phyloP scores from a whole-genome alignment of 2,888 invertebrate species.

The Drosophila testacea region DNA sequence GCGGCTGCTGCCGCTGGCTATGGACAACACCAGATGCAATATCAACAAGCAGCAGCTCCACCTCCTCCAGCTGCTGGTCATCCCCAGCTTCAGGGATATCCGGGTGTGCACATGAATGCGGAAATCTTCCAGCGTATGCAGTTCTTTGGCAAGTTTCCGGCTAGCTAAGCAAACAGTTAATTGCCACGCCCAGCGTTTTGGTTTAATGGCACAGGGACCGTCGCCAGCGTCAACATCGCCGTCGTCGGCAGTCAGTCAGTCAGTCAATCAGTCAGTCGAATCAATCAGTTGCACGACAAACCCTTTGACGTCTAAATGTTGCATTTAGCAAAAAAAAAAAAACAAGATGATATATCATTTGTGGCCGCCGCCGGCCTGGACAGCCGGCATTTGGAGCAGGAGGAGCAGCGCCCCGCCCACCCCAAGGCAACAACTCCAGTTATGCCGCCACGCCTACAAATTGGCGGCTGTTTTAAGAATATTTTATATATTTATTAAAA shows the following conservation, averaged over 20 bases:
- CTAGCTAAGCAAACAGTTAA: slow-evolving; percentile 65
- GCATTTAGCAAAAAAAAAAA: slow-evolving; percentile 61
- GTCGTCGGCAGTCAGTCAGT: slow-evolving; percentile 16
- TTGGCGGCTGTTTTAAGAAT: slow-evolving; percentile 43
- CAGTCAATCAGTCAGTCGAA: slow-evolving; percentile 6
- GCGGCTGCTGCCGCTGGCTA: slow-evolving; percentile 57
- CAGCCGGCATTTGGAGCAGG: slow-evolving; percentile 52
- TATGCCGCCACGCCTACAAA: slow-evolving; percentile 24
- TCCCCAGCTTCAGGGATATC: slow-evolving; percentile 71
- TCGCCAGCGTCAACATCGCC: slow-evolving; percentile 14
- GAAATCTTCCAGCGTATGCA: slow-evolving; percentile 86
- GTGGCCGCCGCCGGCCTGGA: slow-evolving; percentile 66
- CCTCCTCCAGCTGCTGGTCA: slow-evolving; percentile 45
- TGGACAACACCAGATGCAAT: slow-evolving; percentile 69
- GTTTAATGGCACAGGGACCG: slow-evolving; percentile 69
- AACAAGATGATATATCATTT: slow-evolving; percentile 6
- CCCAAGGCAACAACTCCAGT: neutral
- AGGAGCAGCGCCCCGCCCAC: slow-evolving; percentile 25
- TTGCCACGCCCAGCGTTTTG: slow-evolving; percentile 75
- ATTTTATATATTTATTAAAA: slow-evolving; percentile 2
- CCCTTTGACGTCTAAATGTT: slow-evolving; percentile 70
- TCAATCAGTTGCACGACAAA: slow-evolving; percentile 24
- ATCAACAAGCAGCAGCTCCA: slow-evolving; percentile 53
- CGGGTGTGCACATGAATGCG: slow-evolving; percentile 67
- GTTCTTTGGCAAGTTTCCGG: slow-evolving; percentile 82